These are phyloP conservation scores for Sakesphorus luctuosus DNA, from an alignment of 2,113 vertebrate genomes.

Conservation along the genomic window DNA sequence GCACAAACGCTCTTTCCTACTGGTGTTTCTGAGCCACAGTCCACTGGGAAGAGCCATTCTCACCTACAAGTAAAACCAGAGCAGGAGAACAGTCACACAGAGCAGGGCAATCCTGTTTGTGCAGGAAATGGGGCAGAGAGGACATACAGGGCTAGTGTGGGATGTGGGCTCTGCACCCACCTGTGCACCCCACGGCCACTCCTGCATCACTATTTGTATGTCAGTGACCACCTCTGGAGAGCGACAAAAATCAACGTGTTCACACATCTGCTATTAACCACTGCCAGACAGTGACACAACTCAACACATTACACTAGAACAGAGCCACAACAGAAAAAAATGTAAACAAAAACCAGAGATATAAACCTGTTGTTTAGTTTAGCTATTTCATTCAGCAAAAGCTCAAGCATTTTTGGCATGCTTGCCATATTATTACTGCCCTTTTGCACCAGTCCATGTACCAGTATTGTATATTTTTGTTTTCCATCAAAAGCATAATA, in stretches of 20 bases:
- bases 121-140: not conserved
- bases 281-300: not conserved
- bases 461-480: not conserved
- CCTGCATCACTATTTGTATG: not conserved
- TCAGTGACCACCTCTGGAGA: not conserved
- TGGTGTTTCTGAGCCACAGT: too few relatives aligned
- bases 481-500: not conserved
- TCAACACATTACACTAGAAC: not conserved
- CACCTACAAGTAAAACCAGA: not conserved
- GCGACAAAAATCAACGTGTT: not conserved
- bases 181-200: accelerated
- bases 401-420: not conserved
- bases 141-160: accelerated
- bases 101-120: not conserved
- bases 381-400: not conserved
- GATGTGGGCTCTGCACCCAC: not conserved
- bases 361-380: not conserved
- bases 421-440: not conserved
- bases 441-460: not conserved
- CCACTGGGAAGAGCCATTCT: not conserved
- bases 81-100: not conserved
- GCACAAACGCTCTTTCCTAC: too few relatives aligned
- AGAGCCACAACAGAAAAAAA: not conserved
- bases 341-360: not conserved
- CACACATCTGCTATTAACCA: not conserved